Conservation (phyloP, 2,113 vertebrate genomes). For the Budorcas taxicolor region DNA sequence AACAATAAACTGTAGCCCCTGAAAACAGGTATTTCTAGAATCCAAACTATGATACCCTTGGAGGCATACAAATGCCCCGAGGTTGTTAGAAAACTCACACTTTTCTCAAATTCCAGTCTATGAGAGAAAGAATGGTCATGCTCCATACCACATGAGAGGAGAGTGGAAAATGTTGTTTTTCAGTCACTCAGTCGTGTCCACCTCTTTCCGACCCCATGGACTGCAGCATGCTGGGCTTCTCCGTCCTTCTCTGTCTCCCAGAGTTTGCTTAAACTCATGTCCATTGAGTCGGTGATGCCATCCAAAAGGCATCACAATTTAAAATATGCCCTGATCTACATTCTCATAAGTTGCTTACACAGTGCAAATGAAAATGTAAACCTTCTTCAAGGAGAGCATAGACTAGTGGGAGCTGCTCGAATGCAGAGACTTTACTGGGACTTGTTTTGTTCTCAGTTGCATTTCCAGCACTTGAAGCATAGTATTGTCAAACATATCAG, state of each 20-base stretch:
- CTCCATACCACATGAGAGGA: accelerated
- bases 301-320: neutral
- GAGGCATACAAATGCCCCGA: neutral
- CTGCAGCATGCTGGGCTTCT: neutral
- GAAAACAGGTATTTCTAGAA: neutral
- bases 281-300: neutral
- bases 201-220: neutral
- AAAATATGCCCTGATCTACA: neutral
- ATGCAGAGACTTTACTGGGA: neutral
- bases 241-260: neutral
- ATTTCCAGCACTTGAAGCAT: neutral
- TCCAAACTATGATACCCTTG: neutral
- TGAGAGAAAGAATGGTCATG: neutral
- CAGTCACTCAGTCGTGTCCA: neutral
- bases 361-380: neutral
- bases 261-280: neutral
- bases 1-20: neutral
- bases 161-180: neutral
- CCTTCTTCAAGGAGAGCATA: neutral
- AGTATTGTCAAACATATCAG: neutral
- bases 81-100: neutral
- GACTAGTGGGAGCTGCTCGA: accelerated
- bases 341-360: neutral
- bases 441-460: neutral
- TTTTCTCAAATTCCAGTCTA: neutral